Conservation (phyloP, 23 tunicate species). For the Trididemnum nubilum region DNA sequence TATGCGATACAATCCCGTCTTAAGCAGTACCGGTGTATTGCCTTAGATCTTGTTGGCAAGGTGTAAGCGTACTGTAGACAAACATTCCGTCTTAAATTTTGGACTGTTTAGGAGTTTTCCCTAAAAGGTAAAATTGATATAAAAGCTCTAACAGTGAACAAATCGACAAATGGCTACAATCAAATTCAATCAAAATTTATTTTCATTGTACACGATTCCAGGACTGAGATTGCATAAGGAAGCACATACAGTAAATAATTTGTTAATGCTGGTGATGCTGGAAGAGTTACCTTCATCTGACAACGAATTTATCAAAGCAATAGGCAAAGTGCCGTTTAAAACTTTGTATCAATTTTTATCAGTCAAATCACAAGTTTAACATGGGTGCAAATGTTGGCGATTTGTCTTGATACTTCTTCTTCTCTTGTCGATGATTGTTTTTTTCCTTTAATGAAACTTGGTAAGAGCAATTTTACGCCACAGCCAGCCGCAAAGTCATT, state of each 20-base stretch:
- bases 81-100: no score
- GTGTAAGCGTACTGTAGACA: no score
- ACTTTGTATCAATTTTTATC: slow-evolving; percentile 13
- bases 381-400: slow-evolving; percentile 27
- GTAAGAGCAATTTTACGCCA: background rate
- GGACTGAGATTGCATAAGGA: background rate
- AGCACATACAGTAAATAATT: slow-evolving; percentile 10
- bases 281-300: background rate
- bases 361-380: slow-evolving; percentile 33
- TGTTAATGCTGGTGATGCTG: slow-evolving; percentile 4
- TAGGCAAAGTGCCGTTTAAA: slow-evolving; percentile 9
- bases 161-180: no score
- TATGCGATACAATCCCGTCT: no score
- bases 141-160: no score
- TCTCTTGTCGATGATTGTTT: slow-evolving; percentile 9
- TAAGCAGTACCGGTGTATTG: no score
- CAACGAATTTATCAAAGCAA: background rate
- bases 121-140: no score
- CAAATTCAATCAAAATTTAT: no score
- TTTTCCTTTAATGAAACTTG: slow-evolving; percentile 30
- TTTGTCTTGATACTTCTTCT: slow-evolving; percentile 20
- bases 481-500: background rate
- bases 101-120: no score
- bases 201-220: slow-evolving; percentile 9
- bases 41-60: no score